These are phyloP conservation scores for Pegea sp. DNA, from an alignment of 23 tunicate species.

Conservation along the genomic window DNA sequence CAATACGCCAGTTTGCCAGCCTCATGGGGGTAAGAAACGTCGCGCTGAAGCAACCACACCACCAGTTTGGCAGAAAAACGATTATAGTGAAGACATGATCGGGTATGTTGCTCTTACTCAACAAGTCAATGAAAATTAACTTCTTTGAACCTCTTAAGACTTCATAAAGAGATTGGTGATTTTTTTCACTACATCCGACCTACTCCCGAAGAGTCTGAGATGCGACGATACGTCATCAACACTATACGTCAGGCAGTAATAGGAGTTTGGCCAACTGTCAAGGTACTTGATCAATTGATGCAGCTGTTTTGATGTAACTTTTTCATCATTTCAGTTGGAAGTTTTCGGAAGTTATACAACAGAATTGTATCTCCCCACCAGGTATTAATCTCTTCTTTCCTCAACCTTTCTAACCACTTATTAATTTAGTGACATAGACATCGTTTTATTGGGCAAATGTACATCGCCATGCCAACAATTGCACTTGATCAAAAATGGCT, in stretches of 20 bases:
- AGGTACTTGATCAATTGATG: background rate
- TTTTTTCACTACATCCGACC: constrained; percentile 76
- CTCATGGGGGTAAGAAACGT: constrained; percentile 53
- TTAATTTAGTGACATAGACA: constrained; percentile 72
- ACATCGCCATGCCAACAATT: constrained; percentile 18
- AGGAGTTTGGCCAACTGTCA: constrained; percentile 39
- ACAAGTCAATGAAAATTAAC: too few species aligned
- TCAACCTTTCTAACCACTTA: too few species aligned
- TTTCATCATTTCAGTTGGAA: constrained; percentile 23
- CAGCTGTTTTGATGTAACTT: background rate
- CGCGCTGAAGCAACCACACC: background rate
- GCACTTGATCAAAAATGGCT: constrained; percentile 26
- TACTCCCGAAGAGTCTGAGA: constrained; percentile 32
- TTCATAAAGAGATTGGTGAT: constrained; percentile 93
- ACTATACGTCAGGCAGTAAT: constrained; percentile 25
- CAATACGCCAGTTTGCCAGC: constrained; percentile 11
- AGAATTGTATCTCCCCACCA: constrained; percentile 79
- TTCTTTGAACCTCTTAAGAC: constrained; percentile 6
- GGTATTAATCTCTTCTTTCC: constrained; percentile 11
- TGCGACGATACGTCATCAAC: constrained; percentile 71
- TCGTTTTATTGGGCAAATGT: constrained; percentile 87
- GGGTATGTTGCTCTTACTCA: background rate
- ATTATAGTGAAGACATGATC: background rate
- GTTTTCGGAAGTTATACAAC: constrained; percentile 88
- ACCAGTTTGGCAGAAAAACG: background rate